phyloP scores from a whole-genome alignment of 2,113 vertebrate genomes.

The Blennius ocellaris region DNA sequence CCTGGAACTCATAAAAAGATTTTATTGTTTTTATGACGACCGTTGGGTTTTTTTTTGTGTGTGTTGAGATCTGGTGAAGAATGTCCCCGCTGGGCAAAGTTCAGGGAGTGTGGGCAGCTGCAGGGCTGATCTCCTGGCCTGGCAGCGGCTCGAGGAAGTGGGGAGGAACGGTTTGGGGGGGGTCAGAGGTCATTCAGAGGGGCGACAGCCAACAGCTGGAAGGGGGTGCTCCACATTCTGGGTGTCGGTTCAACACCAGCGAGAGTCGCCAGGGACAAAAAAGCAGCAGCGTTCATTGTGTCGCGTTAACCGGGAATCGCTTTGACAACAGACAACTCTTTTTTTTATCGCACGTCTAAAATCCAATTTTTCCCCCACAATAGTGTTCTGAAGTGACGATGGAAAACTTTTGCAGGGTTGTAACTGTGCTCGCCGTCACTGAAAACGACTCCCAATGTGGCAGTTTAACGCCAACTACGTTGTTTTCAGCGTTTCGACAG shows the following conservation, averaged over 20 bases:
- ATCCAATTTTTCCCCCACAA: too few relatives aligned
- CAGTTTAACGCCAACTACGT: too few relatives aligned
- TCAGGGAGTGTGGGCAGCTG: constrained; percentile 37
- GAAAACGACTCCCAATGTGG: too few relatives aligned
- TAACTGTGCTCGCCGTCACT: too few relatives aligned
- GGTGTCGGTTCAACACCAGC: too few relatives aligned
- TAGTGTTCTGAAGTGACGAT: too few relatives aligned
- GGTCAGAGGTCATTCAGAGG: constrained; percentile 63
- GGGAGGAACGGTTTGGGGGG: constrained; percentile 45
- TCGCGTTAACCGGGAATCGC: constrained; percentile 6
- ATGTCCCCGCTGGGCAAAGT: constrained; percentile 42
- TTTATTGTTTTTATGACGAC: neutral
- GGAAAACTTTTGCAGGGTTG: too few relatives aligned
- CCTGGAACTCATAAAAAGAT: too few relatives aligned
- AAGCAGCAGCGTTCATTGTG: neutral
- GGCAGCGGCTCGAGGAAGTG: constrained; percentile 57
- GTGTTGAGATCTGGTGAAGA: neutral
- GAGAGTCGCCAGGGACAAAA: constrained; percentile 7
- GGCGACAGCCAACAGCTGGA: constrained; percentile 56
- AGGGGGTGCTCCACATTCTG: neutral
- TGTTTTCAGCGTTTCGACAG: too few relatives aligned
- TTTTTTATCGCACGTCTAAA: neutral
- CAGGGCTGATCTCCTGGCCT: constrained; percentile 49
- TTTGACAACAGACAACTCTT: constrained; percentile 6
- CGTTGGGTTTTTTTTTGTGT: neutral